Base-by-base conservation (phyloP, 2,797 vertebrate genomes). In the Molossus alvarezi region DNA sequence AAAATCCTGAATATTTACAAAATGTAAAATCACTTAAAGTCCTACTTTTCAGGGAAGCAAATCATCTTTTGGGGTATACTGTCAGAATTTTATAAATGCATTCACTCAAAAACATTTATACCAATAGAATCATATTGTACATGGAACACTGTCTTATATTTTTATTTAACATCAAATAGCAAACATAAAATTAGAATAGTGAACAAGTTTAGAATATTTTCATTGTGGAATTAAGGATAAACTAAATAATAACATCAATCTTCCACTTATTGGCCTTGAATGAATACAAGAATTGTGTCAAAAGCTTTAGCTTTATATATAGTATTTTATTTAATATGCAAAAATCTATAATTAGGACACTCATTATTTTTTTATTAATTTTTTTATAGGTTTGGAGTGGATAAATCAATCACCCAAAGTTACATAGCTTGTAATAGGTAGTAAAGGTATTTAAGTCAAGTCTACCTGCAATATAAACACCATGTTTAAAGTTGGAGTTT, bases 111-210 rank as follows among this genome's bases (percentile, higher is more conserved):
- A 90, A 57, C 4, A 23, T 53, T 51, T 83, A 85, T 33, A 92
- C 37, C 5, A 90, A 87, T 23, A 86, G 9, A 45, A 88, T 69
- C 58, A 75, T 18, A 64, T 5, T 64, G 9, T 79, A 18, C 2
- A 62, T 62, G 53, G 5, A 41, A 80, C 45, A 55, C 4, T 75
- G 10, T 41, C 10, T 37, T 80, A 57, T 14, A 73, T 79, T 55
- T 90, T 17, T 69, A 76, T 92, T 86, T 64, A 88, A 69, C 10
- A 64, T n/a, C 17, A 91, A 88, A 69, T 67, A 41, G 72, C 79
- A 84, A 72, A 88, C 12, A 58, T 67, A 89, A 65, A 64, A 62
- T 82, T 80, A 92, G 9, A 48, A 67, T 55, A 77, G 75, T 75
- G 65, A 80, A 53, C 2, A 79, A 48, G 2, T 83, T 67, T 92